Percentiles rank a stretch among this genome's conserved stretches.
phyloP scores from a whole-genome alignment of 2,113 vertebrate species.

The Sorex fumeus region DNA sequence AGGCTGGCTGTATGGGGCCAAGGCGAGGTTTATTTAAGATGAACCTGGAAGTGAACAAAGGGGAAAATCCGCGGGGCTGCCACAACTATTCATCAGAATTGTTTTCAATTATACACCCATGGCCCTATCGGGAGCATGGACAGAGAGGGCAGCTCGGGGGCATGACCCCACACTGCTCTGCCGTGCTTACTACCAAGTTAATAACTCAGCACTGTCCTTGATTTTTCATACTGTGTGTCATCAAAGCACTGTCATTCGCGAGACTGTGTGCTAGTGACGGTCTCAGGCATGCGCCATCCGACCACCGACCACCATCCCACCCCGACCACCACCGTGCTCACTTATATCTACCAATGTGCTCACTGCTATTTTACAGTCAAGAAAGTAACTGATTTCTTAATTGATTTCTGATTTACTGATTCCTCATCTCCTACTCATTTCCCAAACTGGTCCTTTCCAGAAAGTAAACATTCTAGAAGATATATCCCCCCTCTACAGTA shows the following conservation, averaged over 20 bases:
- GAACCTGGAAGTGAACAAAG: constrained; percentile 50
- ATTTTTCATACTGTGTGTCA: too few relatives aligned
- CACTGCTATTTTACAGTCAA: constrained; percentile 18
- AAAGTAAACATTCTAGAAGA: background rate
- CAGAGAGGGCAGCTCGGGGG: background rate
- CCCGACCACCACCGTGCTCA: too few relatives aligned
- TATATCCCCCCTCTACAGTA: background rate
- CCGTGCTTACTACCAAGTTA: too few relatives aligned
- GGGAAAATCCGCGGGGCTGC: background rate
- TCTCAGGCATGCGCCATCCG: too few relatives aligned
- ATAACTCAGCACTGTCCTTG: too few relatives aligned
- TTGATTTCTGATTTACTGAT: too few relatives aligned
- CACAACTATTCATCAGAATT: background rate
- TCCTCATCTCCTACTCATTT: background rate
- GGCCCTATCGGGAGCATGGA: background rate
- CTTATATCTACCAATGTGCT: too few relatives aligned
- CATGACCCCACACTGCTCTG: background rate
- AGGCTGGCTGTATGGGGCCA: constrained; percentile 74
- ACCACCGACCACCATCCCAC: too few relatives aligned
- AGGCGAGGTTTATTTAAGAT: constrained; percentile 75
- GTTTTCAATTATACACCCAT: background rate
- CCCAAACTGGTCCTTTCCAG: background rate
- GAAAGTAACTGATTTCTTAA: background rate
- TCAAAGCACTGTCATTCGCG: too few relatives aligned
- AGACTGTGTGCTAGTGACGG: too few relatives aligned